Evolutionary conservation across 1,140 invertebrate genomes (phyloP).

Genomic region (Heliothis virescens): DNA sequence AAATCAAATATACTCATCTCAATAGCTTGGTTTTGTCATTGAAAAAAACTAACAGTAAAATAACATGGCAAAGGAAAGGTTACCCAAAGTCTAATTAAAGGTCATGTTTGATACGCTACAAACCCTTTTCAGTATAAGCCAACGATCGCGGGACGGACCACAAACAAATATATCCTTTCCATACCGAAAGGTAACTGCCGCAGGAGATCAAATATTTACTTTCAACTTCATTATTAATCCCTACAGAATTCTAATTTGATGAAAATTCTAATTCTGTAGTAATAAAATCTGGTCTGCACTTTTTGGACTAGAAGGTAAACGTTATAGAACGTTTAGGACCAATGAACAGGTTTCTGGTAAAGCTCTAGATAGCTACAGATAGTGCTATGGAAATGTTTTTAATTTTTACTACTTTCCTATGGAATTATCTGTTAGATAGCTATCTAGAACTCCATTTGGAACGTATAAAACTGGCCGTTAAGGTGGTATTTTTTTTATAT

Average conservation of each 20-base stretch:
- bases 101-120: constrained; percentile 20
- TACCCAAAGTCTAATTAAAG: constrained; percentile 21
- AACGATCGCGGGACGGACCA: constrained; percentile 11
- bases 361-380: too few relatives aligned
- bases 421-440: neutral
- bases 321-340: too few relatives aligned
- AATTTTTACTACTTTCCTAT: too few relatives aligned
- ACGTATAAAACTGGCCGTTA: neutral
- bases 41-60: neutral
- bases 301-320: too few relatives aligned
- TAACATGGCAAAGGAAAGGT: neutral
- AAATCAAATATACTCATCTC: too few relatives aligned
- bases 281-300: neutral
- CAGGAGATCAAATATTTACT: constrained; percentile 29
- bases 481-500: constrained; percentile 30
- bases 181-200: constrained; percentile 11
- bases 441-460: neutral
- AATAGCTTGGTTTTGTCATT: too few relatives aligned
- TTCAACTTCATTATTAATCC: constrained; percentile 32
- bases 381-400: too few relatives aligned
- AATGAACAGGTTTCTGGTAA: too few relatives aligned
- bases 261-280: constrained; percentile 4
- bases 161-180: constrained; percentile 37
- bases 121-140: constrained; percentile 35
- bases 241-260: neutral